Evolutionary conservation across 2,797 vertebrate genomes (phyloP).

Genomic region (Rhabdomys pumilio): DNA sequence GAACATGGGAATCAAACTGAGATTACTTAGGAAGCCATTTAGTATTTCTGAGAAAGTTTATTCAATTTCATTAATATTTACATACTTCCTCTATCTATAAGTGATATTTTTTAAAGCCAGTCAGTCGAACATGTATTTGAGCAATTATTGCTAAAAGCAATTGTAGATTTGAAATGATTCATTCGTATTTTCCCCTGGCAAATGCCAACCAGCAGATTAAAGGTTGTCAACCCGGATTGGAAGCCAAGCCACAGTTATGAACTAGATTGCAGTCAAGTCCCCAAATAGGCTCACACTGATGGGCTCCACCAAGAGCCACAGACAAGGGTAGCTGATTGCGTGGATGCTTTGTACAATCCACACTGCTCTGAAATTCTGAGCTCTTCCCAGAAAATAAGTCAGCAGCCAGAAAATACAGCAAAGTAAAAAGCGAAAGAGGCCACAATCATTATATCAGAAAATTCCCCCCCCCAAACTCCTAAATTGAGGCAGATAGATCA

Average conservation of each 20-base stretch:
- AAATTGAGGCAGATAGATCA: not conserved
- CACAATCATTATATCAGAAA: slow-evolving; percentile 21
- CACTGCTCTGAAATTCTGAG: not conserved
- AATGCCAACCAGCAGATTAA: not conserved
- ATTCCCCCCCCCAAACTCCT: not conserved
- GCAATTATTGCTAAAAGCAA: slow-evolving; percentile 36
- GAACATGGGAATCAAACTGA: slow-evolving; percentile 5
- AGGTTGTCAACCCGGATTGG: not conserved
- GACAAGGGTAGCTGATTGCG: not conserved
- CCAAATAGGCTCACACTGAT: not conserved
- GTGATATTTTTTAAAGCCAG: slow-evolving; percentile 1
- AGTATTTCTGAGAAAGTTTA: not conserved
- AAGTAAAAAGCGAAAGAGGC: not conserved
- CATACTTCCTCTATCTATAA: not conserved
- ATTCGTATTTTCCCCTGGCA: not conserved
- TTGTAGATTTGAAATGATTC: slow-evolving; percentile 15
- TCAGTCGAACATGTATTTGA: not conserved
- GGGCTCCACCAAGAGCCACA: not conserved
- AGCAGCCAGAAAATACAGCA: not conserved
- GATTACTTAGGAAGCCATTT: not conserved
- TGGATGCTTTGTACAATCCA: not conserved
- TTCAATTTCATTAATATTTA: slow-evolving; percentile 25
- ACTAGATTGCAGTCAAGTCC: not conserved
- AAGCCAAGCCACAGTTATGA: not conserved
- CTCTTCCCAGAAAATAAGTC: not conserved